These are phyloP conservation scores for Pyrrhia umbra DNA, from an alignment of 2,888 invertebrate species.

Conservation along the genomic window DNA sequence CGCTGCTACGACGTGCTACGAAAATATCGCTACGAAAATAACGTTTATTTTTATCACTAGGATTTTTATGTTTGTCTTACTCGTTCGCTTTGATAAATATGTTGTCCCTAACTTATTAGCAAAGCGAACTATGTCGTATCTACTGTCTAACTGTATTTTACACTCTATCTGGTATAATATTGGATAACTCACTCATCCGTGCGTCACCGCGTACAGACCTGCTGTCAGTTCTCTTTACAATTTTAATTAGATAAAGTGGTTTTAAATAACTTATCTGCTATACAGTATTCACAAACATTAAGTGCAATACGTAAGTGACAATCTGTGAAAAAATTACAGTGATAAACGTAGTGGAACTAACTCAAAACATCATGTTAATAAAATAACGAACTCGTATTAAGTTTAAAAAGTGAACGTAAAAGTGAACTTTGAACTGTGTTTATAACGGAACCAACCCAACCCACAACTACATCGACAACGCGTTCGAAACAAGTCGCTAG, in stretches of 20 bases:
- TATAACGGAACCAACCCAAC: too few relatives aligned
- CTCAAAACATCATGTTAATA: background rate
- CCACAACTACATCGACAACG: too few relatives aligned
- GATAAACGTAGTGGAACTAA: background rate
- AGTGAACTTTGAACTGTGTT: slow-evolving; percentile 1
- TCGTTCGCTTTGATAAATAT: background rate
- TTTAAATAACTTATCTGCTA: too few relatives aligned
- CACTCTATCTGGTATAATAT: background rate
- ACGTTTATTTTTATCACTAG: slow-evolving; percentile 6
- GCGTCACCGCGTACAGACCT: too few relatives aligned
- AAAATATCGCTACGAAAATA: slow-evolving; percentile 38
- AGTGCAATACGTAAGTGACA: background rate
- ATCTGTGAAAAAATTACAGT: background rate
- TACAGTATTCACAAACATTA: too few relatives aligned
- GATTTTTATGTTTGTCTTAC: background rate
- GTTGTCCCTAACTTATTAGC: background rate
- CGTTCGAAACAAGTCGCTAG: too few relatives aligned
- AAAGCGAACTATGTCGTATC: slow-evolving; percentile 3
- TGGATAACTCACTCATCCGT: too few relatives aligned
- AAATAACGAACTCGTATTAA: background rate
- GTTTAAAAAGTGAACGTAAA: background rate
- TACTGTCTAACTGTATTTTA: slow-evolving; percentile 29
- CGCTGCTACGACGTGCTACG: slow-evolving; percentile 45
- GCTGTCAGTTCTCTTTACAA: too few relatives aligned
- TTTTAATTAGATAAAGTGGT: too few relatives aligned